These are phyloP conservation scores for Tamias sibiricus DNA, from an alignment of 2,113 vertebrate genomes.

Conservation along the genomic window DNA sequence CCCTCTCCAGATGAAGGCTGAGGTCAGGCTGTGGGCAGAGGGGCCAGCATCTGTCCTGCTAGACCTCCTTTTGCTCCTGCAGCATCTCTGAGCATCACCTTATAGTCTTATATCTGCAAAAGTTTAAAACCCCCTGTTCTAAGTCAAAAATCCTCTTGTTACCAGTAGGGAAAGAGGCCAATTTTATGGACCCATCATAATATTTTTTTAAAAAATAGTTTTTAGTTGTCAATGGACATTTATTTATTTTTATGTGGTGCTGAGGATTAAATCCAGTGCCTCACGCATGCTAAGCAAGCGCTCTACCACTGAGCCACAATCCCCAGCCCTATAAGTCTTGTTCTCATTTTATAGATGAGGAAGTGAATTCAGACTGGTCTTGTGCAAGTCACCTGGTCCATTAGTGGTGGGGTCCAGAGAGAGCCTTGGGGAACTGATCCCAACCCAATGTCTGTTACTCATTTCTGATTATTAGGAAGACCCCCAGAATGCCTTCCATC, in stretches of 20 bases:
- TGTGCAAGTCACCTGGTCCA: no score
- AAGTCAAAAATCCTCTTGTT: background rate
- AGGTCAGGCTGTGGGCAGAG: background rate
- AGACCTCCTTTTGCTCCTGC: background rate
- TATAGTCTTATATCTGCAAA: background rate
- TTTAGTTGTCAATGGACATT: no score
- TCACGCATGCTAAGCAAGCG: no score
- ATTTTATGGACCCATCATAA: rapidly evolving
- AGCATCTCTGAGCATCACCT: background rate
- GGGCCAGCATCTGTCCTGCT: no score
- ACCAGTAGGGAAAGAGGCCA: background rate
- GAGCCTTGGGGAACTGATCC: background rate
- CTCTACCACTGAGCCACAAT: no score
- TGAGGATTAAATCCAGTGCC: no score
- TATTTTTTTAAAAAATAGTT: no score
- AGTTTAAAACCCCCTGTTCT: background rate
- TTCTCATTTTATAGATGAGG: background rate
- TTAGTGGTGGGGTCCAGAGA: background rate
- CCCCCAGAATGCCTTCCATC: background rate
- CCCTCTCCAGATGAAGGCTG: background rate
- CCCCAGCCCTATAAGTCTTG: background rate
- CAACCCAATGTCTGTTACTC: background rate
- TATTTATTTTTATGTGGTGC: no score
- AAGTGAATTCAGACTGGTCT: background rate
- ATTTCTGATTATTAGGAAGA: background rate